Evolutionary conservation across 2,888 invertebrate species (phyloP).

Genomic region (Horisme vitalbata): DNA sequence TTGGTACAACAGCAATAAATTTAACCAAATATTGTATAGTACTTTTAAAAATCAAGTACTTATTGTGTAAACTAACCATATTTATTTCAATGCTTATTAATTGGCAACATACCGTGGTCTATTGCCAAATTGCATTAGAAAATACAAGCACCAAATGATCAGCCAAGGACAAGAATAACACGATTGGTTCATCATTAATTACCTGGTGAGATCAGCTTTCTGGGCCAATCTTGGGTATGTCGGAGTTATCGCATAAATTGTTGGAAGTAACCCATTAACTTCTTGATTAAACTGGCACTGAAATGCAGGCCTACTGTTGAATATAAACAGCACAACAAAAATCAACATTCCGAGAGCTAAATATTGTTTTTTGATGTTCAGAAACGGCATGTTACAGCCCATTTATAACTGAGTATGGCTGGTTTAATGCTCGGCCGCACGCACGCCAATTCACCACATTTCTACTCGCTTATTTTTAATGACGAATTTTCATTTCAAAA

Average conservation of each 20-base stretch:
- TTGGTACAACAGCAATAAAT: too few relatives aligned
- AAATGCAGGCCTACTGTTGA: constrained; percentile 69
- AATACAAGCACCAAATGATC: constrained; percentile 37
- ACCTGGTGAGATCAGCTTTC: constrained; percentile 96
- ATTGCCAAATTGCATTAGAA: constrained; percentile 46
- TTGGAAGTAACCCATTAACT: constrained; percentile 79
- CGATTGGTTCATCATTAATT: constrained; percentile 38
- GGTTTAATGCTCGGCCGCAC: constrained; percentile 9
- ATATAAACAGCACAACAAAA: constrained; percentile 71
- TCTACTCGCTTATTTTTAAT: constrained; percentile 14
- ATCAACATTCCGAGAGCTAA: constrained; percentile 72
- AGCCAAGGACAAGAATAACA: constrained; percentile 67
- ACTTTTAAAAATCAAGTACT: too few relatives aligned
- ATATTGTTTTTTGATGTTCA: constrained; percentile 76
- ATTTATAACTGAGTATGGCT: constrained; percentile 4
- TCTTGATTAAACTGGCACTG: constrained; percentile 72
- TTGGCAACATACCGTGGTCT: constrained; percentile 25
- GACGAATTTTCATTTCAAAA: too few relatives aligned
- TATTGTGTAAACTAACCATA: constrained; percentile 28
- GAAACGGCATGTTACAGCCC: constrained; percentile 70
- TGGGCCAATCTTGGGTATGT: constrained; percentile 94
- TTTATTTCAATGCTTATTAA: constrained; percentile 34
- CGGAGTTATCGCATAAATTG: constrained; percentile 95
- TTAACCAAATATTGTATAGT: too few relatives aligned
- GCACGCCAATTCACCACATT: constrained; percentile 24